Evolutionary conservation across 2,888 invertebrate genomes (phyloP).

Genomic region (Synanthedon vespiformis): DNA sequence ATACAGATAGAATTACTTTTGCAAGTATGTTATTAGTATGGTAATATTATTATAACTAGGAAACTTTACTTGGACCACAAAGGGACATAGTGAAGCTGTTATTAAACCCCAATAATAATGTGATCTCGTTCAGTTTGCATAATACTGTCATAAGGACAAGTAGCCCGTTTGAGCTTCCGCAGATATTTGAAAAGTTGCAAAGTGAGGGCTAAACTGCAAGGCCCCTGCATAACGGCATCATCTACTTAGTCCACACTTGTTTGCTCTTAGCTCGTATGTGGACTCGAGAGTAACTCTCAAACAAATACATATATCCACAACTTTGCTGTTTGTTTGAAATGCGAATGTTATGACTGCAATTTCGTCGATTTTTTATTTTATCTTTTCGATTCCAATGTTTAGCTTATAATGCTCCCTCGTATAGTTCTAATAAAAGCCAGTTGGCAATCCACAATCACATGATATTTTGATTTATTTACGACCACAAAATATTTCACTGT

Average conservation of each 20-base stretch:
- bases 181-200: constrained; percentile 59
- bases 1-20: too few relatives aligned
- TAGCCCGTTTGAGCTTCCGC: constrained; percentile 13
- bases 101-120: constrained; percentile 42
- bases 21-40: too few relatives aligned
- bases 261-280: neutral
- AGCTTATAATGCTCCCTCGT: too few relatives aligned
- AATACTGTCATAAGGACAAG: constrained; percentile 32
- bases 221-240: neutral
- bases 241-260: neutral
- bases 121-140: constrained; percentile 46
- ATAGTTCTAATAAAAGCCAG: too few relatives aligned
- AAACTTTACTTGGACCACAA: neutral
- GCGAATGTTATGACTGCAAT: too few relatives aligned
- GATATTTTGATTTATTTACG: too few relatives aligned
- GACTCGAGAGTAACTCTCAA: neutral
- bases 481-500: too few relatives aligned
- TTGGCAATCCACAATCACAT: too few relatives aligned
- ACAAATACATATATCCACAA: neutral
- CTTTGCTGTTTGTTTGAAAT: neutral
- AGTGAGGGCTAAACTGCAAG: constrained; percentile 19
- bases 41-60: too few relatives aligned
- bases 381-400: too few relatives aligned
- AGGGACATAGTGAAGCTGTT: constrained; percentile 12
- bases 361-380: too few relatives aligned